Conservation (phyloP, 2,888 invertebrate genomes). For the Pachymerium ferrugineum region DNA sequence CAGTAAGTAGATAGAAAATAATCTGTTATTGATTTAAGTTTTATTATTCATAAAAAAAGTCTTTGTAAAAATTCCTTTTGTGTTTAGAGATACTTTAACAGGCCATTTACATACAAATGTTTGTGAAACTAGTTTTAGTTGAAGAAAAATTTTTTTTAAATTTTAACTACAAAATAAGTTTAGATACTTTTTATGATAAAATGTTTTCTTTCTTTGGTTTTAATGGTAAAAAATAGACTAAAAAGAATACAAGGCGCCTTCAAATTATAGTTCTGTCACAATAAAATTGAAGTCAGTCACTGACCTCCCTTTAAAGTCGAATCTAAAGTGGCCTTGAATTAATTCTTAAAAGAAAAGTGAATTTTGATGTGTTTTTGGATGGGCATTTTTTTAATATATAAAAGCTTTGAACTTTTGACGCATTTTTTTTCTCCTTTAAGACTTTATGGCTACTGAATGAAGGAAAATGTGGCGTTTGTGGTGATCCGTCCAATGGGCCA, state of each 20-base stretch:
- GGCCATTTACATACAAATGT: too few species aligned
- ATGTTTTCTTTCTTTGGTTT: background rate
- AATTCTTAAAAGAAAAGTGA: background rate
- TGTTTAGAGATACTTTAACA: too few species aligned
- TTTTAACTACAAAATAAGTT: too few species aligned
- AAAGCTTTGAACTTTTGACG: too few species aligned
- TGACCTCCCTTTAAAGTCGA: constrained; percentile 6
- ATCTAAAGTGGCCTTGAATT: constrained; percentile 1
- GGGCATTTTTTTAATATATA: background rate
- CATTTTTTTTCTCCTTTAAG: background rate
- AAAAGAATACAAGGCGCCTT: constrained; percentile 17
- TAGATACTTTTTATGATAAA: too few species aligned
- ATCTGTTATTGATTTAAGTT: background rate
- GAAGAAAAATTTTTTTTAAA: too few species aligned
- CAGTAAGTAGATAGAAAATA: background rate
- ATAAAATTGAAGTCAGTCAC: constrained; percentile 14
- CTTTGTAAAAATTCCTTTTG: background rate
- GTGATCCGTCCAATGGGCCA: constrained; percentile 17
- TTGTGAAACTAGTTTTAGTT: too few species aligned
- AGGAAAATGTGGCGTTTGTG: constrained; percentile 32
- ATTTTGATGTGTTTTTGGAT: background rate
- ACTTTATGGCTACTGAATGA: constrained; percentile 10
- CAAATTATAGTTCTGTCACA: constrained; percentile 19
- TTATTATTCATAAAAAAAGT: background rate
- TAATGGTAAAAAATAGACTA: background rate